Evolutionary conservation across 1,140 invertebrate genomes (phyloP).

Genomic region (Rhopalosiphum padi): DNA sequence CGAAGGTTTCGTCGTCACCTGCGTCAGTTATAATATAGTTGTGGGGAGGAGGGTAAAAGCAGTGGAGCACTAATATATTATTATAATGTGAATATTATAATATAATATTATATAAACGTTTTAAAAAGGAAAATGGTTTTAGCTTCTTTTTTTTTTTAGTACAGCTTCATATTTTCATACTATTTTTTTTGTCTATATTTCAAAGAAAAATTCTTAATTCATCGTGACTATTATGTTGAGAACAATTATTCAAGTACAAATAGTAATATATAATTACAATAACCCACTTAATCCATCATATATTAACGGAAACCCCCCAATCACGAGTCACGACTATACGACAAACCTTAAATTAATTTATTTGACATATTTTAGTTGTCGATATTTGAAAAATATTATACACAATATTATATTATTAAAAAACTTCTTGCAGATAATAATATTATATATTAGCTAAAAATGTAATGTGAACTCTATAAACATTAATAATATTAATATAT

Average conservation of each 20-base stretch:
- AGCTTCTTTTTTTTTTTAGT: neutral
- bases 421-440: neutral
- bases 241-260: neutral
- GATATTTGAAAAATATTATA: neutral
- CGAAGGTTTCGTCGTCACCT: neutral
- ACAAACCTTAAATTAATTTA: neutral
- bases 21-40: neutral
- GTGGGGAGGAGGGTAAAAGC: neutral
- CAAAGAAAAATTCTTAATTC: neutral
- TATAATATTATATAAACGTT: neutral
- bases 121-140: neutral
- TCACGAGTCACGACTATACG: too few relatives aligned
- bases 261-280: too few relatives aligned
- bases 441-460: neutral
- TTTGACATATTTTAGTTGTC: neutral
- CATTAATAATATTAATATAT: neutral
- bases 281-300: too few relatives aligned
- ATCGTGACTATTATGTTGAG: neutral
- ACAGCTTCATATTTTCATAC: too few relatives aligned
- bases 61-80: neutral
- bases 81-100: neutral
- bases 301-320: too few relatives aligned
- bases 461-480: neutral
- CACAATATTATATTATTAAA: neutral
- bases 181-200: neutral